Base-by-base conservation (phyloP, 2,797 vertebrate species). In the Propithecus deckenii region DNA sequence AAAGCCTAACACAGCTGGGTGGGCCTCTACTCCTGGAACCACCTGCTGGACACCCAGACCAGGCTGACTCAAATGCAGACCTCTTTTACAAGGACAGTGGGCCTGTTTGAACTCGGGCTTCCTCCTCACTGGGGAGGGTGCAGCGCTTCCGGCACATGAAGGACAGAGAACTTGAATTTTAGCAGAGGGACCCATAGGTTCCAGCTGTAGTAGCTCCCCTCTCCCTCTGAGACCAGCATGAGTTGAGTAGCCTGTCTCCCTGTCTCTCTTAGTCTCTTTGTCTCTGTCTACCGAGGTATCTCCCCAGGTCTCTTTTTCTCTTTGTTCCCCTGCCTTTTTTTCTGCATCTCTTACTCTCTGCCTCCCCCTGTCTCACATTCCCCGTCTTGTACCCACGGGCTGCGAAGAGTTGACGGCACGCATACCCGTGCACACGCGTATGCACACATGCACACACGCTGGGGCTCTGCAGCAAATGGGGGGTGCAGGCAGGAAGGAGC, bases 401-500 rank as follows among this genome's bases (percentile, higher is more conserved):
- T 12, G 63, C 15, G 0, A 3, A 18, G 46, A 38, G 18, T 41
- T 32, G 57, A 74, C 89, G 61, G 46, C 11, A 11, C 9, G 4
- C 32, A 15, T 9, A 22, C 46, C 11, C 5, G 9, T 23, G 55
- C 22, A 23, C 22, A 50, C 48, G 22, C 9, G 48, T 11, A 0
- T 9, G 46, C 13, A 11, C 11, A 41, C 65, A 5, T 7, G 7
- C 25, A 57, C 30, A 50, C 52, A 79, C 7, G n/a, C 38, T 35
- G 5, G 5, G 48, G 11, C n/a, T 48, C 25, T 14, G 65, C 43
- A 13, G 71, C 43, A 22, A 17, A 15, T 4, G 4, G 57, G 35
- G 57, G 4, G 0, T 4, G 1, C 52, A 30, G 46, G 7, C 28
- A 25, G 0, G 5, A 22, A 55, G 35, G 41, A 28, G 1, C n/a